Evolutionary conservation across 2,113 vertebrate genomes (phyloP).

Genomic region (Scortum barcoo): DNA sequence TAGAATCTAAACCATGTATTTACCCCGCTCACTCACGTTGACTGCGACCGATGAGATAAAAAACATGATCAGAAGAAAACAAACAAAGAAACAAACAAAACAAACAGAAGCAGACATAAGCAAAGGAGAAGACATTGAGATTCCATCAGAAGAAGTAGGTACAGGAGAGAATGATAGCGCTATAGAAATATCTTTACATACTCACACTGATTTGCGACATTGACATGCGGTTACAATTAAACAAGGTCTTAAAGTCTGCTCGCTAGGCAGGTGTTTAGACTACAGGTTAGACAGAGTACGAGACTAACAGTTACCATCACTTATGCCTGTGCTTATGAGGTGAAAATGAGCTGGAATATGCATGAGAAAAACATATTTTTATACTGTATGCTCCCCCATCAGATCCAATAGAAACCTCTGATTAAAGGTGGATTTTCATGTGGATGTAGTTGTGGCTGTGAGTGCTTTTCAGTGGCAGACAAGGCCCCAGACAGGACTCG

Average conservation of each 20-base stretch:
- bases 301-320: conserved; percentile 80
- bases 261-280: conserved; percentile 54
- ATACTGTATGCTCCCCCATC: conserved; percentile 78
- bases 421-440: conserved; percentile 21
- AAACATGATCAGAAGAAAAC: conserved; percentile 85
- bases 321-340: conserved; percentile 84
- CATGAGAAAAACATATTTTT: conserved; percentile 61
- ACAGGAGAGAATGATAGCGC: conserved; percentile 71
- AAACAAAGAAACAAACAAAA: conserved; percentile 82
- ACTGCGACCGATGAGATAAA: conserved; percentile 91
- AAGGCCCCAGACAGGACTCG: conserved; percentile 68
- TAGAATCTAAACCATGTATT: conserved; percentile 89
- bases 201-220: conserved; percentile 75
- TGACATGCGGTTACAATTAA: conserved; percentile 66
- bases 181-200: conserved; percentile 65
- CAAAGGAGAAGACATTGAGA: conserved; percentile 90
- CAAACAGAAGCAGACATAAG: conserved; percentile 86
- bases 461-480: conserved; percentile 43
- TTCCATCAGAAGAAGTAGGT: conserved; percentile 83
- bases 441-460: conserved; percentile 25
- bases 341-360: conserved; percentile 74
- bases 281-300: conserved; percentile 46
- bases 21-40: conserved; percentile 99
- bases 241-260: conserved; percentile 55
- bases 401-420: conserved; percentile 30